phyloP scores from a whole-genome alignment of 2,797 vertebrate genomes.

The Scyliorhinus canicula region DNA sequence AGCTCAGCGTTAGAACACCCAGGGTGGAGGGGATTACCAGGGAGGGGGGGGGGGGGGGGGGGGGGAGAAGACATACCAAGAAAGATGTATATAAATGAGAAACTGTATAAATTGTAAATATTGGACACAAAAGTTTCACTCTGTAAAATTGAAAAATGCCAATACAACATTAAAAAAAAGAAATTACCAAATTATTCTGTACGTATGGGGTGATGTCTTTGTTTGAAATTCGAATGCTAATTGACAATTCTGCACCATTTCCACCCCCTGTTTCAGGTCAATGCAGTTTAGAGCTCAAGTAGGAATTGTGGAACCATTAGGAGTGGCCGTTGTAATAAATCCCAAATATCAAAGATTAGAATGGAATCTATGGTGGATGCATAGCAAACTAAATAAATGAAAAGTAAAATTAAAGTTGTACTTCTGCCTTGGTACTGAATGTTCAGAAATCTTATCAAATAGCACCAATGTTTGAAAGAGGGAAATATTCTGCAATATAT shows the following conservation, averaged over 20 bases:
- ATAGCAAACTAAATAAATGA: neutral
- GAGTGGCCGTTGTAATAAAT: neutral
- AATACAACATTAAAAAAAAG: no score
- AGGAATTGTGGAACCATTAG: neutral
- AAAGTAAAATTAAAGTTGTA: neutral
- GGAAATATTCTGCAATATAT: neutral
- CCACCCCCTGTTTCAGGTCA: neutral
- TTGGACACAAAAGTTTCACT: no score
- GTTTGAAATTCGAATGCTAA: neutral
- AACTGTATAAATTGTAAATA: no score
- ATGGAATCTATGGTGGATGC: neutral
- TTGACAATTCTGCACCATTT: conserved; percentile 10
- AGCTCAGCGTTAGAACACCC: no score
- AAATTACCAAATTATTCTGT: neutral
- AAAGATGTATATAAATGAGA: no score
- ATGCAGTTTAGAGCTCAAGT: neutral
- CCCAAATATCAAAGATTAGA: neutral
- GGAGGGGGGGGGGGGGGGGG: no score
- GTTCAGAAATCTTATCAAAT: neutral
- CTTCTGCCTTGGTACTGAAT: neutral
- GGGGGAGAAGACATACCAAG: no score
- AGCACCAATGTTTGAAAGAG: neutral
- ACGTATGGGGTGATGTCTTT: neutral
- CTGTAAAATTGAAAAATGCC: no score
- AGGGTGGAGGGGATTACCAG: no score